Percentiles rank a stretch among this genome's conserved stretches.
These are phyloP conservation scores for Caloenas nicobarica DNA, from an alignment of 2,113 vertebrate genomes.

Conservation along the genomic window DNA sequence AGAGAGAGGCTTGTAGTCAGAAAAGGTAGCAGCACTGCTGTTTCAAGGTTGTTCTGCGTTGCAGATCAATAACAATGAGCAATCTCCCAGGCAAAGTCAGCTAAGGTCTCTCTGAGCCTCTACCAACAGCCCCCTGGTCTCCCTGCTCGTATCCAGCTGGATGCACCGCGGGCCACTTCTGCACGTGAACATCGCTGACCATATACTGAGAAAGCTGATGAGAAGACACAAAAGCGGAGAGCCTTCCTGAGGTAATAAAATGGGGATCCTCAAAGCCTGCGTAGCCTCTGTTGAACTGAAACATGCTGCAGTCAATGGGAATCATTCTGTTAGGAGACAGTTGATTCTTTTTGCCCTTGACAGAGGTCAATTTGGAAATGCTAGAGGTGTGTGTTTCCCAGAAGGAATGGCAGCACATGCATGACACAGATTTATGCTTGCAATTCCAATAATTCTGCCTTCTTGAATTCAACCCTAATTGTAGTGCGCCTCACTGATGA, in stretches of 20 bases:
- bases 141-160: not conserved
- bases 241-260: not conserved
- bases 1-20: not conserved
- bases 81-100: not conserved
- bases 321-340: not conserved
- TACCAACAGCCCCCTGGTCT: not conserved
- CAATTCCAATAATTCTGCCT: conserved; percentile 21
- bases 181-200: not conserved
- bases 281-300: not conserved
- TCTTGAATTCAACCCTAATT: conserved; percentile 47
- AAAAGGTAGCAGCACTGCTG: not conserved
- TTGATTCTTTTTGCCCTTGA: not conserved
- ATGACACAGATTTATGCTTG: not conserved
- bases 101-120: not conserved
- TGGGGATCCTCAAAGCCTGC: not conserved
- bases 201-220: not conserved
- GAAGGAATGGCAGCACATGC: conserved; percentile 6
- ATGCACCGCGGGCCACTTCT: accelerated
- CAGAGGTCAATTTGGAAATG: not conserved
- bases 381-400: not conserved
- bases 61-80: not conserved
- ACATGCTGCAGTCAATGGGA: not conserved
- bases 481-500: conserved; percentile 21
- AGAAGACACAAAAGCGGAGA: not conserved
- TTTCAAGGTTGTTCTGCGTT: not conserved